phyloP scores from a whole-genome alignment of 2,888 invertebrate genomes.

The Dioctria linearis region DNA sequence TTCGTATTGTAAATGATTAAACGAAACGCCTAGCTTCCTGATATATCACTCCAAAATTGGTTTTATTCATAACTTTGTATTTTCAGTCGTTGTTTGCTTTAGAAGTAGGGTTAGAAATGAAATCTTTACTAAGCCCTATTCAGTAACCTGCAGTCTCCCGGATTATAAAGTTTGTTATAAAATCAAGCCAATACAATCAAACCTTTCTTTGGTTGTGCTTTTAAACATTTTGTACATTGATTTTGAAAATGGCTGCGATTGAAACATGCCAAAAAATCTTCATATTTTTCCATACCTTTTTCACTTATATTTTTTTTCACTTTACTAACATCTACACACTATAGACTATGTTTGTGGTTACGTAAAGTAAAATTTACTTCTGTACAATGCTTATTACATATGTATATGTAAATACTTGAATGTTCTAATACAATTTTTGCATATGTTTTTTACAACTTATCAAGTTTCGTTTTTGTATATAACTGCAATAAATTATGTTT shows the following conservation, averaged over 20 bases:
- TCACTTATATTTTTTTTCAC: too few species aligned
- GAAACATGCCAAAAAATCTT: neutral
- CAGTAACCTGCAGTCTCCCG: too few species aligned
- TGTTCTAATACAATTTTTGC: conserved; percentile 1
- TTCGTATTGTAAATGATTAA: neutral
- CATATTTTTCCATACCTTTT: neutral
- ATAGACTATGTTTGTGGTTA: neutral
- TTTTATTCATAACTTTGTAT: too few species aligned
- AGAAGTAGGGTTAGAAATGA: too few species aligned
- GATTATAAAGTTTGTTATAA: too few species aligned
- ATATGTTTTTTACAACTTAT: neutral
- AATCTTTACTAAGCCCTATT: too few species aligned
- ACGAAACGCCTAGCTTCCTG: neutral
- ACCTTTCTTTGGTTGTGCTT: neutral
- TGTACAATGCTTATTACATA: neutral
- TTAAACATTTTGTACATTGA: neutral
- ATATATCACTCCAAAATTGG: too few species aligned
- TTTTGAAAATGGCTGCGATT: neutral
- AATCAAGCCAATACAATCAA: neutral
- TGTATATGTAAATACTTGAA: neutral
- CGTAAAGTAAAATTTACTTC: neutral
- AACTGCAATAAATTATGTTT: too few species aligned
- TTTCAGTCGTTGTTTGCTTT: too few species aligned
- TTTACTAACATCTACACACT: too few species aligned
- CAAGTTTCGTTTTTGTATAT: neutral